Percentiles rank a stretch among this genome's conserved stretches.
These are phyloP conservation scores for Allolobophora icterica DNA, from an alignment of 2,888 invertebrate genomes.

Conservation along the genomic window DNA sequence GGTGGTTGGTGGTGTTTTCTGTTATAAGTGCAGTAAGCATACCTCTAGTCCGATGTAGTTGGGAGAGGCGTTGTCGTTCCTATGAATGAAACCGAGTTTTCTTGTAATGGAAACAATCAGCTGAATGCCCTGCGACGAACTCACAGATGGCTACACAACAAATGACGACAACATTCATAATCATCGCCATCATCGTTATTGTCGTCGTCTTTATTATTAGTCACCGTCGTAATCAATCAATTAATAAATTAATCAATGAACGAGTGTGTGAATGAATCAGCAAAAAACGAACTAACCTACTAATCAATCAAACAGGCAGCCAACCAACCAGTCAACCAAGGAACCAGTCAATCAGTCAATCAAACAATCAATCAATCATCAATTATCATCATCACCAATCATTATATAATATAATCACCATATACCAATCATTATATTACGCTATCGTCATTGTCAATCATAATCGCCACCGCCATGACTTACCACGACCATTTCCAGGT, in stretches of 20 bases:
- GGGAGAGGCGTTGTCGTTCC: not conserved
- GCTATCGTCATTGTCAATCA: not conserved
- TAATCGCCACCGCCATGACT: not conserved
- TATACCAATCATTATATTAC: too few species aligned
- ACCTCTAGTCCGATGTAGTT: constrained; percentile 18
- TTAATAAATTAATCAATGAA: too few species aligned
- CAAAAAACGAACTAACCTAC: too few species aligned
- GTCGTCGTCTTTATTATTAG: not conserved
- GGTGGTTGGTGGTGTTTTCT: not conserved
- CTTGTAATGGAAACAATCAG: not conserved
- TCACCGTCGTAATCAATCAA: not conserved
- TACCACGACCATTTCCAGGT: constrained; percentile 24
- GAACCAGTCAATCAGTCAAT: too few species aligned
- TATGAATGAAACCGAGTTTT: not conserved
- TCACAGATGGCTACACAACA: constrained; percentile 8
- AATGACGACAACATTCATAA: not conserved
- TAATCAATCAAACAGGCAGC: too few species aligned
- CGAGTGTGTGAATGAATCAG: too few species aligned
- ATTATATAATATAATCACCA: not conserved
- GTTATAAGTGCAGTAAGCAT: not conserved
- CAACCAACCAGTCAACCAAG: too few species aligned
- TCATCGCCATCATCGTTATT: not conserved
- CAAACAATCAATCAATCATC: not conserved
- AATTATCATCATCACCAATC: not conserved
- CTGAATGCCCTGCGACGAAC: not conserved